A percentile compares a stretch with the other conserved stretches of the same genome.
Evolutionary conservation across 2,888 invertebrate species (phyloP).

Genomic region (Dryadula phaetusa): DNA sequence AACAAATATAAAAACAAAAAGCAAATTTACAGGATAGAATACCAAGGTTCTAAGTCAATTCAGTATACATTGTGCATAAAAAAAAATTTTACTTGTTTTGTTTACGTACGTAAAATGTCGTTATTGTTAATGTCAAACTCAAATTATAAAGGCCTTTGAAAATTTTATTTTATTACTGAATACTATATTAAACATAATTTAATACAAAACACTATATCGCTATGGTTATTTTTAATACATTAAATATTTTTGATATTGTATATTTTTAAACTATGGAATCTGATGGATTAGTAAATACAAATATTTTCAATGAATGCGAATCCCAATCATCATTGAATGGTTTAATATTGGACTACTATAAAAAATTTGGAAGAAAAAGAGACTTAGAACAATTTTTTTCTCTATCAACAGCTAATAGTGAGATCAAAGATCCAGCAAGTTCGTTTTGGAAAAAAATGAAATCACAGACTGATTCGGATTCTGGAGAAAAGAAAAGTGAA

Average conservation of each 20-base stretch:
- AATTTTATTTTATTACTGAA: conserved; percentile 26
- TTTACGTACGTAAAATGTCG: conserved; percentile 39
- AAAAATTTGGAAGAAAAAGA: conserved; percentile 86
- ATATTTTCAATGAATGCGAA: conserved; percentile 33
- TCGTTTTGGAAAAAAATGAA: conserved; percentile 78
- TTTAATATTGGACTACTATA: conserved; percentile 86
- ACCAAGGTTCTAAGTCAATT: neutral
- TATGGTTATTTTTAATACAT: conserved; percentile 34
- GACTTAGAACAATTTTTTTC: conserved; percentile 88
- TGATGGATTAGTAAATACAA: conserved; percentile 49
- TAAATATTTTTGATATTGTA: conserved; percentile 25
- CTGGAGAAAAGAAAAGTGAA: conserved; percentile 68
- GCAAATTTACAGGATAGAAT: no score
- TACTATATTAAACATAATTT: conserved; percentile 10
- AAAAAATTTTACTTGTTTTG: conserved; percentile 33
- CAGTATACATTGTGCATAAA: neutral
- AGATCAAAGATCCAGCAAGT: conserved; percentile 70
- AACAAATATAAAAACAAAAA: no score
- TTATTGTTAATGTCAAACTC: conserved; percentile 36
- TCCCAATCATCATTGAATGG: conserved; percentile 66
- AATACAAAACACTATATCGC: conserved; percentile 23
- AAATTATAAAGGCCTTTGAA: conserved; percentile 30
- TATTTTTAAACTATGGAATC: conserved; percentile 61
- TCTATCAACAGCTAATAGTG: conserved; percentile 73
- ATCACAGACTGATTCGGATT: conserved; percentile 71